Conservation (phyloP, 2,797 vertebrate species). For the Phoeniculus purpureus region DNA sequence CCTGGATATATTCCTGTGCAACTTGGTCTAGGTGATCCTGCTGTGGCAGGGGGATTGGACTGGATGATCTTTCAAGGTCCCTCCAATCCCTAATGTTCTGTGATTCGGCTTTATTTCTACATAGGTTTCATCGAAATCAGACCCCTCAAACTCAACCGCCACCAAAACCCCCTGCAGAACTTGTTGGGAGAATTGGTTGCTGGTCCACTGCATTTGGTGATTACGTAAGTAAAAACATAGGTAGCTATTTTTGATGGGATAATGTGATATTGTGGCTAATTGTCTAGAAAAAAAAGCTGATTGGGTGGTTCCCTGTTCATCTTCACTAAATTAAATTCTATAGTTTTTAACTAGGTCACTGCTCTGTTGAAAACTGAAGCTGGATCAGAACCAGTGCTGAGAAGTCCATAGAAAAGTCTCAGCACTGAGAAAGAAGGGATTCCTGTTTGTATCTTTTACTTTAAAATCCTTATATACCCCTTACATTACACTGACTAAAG, state of each 20-base stretch:
- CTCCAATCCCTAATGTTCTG: too few species aligned
- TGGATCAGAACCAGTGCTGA: not conserved
- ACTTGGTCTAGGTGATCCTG: too few species aligned
- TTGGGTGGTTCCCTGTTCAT: not conserved
- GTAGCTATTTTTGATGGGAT: slow-evolving; percentile 56
- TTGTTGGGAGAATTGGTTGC: not conserved
- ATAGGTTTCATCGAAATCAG: not conserved
- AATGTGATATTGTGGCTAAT: slow-evolving; percentile 57
- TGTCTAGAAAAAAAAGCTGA: slow-evolving; percentile 56
- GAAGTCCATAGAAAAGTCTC: not conserved
- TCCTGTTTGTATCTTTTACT: not conserved
- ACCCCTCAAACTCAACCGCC: not conserved
- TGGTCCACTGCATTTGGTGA: slow-evolving; percentile 44
- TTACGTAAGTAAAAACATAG: slow-evolving; percentile 60
- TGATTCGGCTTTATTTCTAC: not conserved
- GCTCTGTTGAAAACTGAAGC: not conserved
- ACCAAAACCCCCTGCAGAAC: not conserved
- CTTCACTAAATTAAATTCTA: not conserved
- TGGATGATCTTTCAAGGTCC: too few species aligned
- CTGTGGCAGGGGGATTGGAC: too few species aligned
- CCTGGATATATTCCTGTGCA: too few species aligned
- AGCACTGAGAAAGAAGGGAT: not conserved
- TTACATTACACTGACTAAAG: not conserved
- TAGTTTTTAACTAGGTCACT: not conserved
- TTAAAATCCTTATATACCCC: not conserved